phyloP scores from a whole-genome alignment of 1,140 invertebrate genomes.

The Drosophila sechellia region DNA sequence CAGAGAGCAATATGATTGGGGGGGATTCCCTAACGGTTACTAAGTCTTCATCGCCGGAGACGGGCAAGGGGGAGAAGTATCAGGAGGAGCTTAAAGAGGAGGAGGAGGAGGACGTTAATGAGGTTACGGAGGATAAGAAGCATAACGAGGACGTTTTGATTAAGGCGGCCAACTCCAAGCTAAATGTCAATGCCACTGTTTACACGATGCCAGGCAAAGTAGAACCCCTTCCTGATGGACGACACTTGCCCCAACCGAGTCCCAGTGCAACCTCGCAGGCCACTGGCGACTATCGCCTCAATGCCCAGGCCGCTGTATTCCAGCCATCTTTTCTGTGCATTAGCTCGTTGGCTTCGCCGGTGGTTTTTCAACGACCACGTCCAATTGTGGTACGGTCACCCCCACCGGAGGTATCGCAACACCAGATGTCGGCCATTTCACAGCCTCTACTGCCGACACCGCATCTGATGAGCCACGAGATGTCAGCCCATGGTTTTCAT shows the following conservation, averaged over 20 bases:
- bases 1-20: neutral
- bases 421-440: neutral
- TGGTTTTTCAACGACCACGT: neutral
- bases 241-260: neutral
- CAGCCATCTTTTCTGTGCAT: conserved; percentile 17
- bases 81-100: no score
- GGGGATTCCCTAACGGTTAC: neutral
- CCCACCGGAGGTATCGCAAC: neutral
- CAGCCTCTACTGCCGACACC: neutral
- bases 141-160: neutral
- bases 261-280: neutral
- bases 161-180: conserved; percentile 27
- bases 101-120: neutral
- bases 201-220: neutral
- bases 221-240: neutral
- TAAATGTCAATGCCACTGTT: conserved; percentile 19
- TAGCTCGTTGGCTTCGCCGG: no score
- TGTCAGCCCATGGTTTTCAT: neutral
- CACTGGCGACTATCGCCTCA: conserved; percentile 21
- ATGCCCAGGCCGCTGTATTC: conserved; percentile 50
- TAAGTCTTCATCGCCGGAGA: neutral
- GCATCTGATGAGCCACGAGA: neutral
- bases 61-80: neutral
- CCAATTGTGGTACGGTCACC: neutral
- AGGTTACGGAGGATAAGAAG: neutral